Conservation (phyloP, 2,113 vertebrate genomes). For the Nibea albiflora region DNA sequence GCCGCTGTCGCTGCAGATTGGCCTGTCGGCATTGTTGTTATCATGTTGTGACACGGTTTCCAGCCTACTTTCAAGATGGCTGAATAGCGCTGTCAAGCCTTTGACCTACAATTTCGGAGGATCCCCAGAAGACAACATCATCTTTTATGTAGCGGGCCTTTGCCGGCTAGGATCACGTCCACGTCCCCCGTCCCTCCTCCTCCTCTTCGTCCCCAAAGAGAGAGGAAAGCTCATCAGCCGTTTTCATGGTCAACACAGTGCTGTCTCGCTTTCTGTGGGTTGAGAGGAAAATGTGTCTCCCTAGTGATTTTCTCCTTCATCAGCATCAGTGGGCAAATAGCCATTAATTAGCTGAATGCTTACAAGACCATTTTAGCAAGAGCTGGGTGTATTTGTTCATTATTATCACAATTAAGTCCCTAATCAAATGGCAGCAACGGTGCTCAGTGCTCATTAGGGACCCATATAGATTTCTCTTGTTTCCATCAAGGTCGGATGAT, state of each 20-base stretch:
- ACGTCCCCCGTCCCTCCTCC: background rate
- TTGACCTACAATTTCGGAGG: conserved; percentile 65
- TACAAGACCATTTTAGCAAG: conserved; percentile 61
- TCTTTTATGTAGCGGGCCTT: conserved; percentile 45
- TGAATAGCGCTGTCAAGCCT: conserved; percentile 60
- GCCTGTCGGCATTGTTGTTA: conserved; percentile 45
- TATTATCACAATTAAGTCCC: conserved; percentile 78
- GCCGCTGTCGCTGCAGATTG: conserved; percentile 35
- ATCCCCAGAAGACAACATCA: conserved; percentile 33
- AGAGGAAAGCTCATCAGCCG: conserved; percentile 33
- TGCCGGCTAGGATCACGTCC: conserved; percentile 28
- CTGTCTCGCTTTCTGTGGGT: conserved; percentile 36
- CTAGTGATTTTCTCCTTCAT: conserved; percentile 65
- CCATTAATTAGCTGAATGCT: conserved; percentile 79
- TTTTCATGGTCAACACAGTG: conserved; percentile 38
- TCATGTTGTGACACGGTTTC: conserved; percentile 64
- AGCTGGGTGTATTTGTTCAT: conserved; percentile 79
- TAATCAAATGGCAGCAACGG: conserved; percentile 75
- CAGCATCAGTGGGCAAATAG: conserved; percentile 71
- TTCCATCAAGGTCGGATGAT: conserved; percentile 63
- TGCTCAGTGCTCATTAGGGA: conserved; percentile 74
- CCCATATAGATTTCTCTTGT: conserved; percentile 65
- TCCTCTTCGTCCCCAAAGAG: background rate
- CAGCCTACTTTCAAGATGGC: conserved; percentile 60
- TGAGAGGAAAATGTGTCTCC: conserved; percentile 49